Evolutionary conservation across 2,888 invertebrate species (phyloP), one percentile per base, ranked within the genome.

Genomic region (Brachylomia viminalis): DNA sequence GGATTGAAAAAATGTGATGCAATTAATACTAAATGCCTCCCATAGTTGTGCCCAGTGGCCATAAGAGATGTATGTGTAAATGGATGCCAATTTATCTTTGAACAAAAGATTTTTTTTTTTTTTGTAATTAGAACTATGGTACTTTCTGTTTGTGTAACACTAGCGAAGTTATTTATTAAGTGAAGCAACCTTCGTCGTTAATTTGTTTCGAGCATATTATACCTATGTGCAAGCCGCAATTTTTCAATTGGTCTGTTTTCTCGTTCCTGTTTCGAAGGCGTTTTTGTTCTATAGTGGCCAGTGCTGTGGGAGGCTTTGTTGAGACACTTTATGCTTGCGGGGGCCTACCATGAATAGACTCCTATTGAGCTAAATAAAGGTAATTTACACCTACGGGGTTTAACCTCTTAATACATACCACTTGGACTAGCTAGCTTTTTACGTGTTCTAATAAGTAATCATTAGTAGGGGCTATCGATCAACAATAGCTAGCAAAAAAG

Each of bases 91-190:
- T 84, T 79, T 72, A 64, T 77, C 67, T 82, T 52, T 17, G 33
- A 62, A 82, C 86, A 83, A 83, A 86, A 75, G 79, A 75, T 79
- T 75, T 86, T 77, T 73, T 85, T 81, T 74, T 74, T 54, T 73
- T 73, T 75, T 6, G 13, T 77, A 65, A 83, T 72, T 42, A 69
- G 77, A 73, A 45, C 23, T 52, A 64, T 38, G 38, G 69, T 72
- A 23, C 5, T 56, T 38, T 65, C 15, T 81, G 70, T 81, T 85
- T 76, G 70, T 68, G 83, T 68, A 80, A 80, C 62, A 38, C 27
- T 67, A 17, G 45, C 6, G 13, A 56, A 71, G 72, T 58, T 42
- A 64, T 62, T 27, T 66, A 84, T 75, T 56, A 45, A 58, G 52
- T 72, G 68, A 65, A 68, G 30, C 13, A 49, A 70, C 49, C 61